Percentiles rank a stretch among this genome's conserved stretches.
Conservation (phyloP, 2,888 invertebrate species). For the Drosophila infuscata region DNA sequence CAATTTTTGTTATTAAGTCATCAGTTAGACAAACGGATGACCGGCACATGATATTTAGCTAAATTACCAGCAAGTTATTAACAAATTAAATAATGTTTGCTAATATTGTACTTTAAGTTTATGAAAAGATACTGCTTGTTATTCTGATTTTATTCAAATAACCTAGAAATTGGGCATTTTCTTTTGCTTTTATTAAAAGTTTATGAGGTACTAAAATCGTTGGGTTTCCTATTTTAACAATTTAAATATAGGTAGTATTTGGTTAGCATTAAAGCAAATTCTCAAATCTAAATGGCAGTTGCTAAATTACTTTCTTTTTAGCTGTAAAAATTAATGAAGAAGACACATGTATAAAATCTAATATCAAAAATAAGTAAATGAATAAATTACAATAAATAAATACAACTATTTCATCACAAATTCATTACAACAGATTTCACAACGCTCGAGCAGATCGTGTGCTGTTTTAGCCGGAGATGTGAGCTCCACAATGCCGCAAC, state of each 20-base stretch:
- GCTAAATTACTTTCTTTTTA: background rate
- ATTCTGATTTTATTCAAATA: background rate
- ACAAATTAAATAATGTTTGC: background rate
- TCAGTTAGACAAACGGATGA: constrained; percentile 65
- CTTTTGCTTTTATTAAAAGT: background rate
- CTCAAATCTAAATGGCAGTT: constrained; percentile 15
- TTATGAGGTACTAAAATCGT: constrained; percentile 27
- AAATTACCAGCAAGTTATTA: background rate
- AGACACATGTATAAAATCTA: background rate
- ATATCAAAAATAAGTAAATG: background rate
- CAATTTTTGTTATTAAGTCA: constrained; percentile 76
- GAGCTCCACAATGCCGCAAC: constrained; percentile 32
- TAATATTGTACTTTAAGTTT: background rate
- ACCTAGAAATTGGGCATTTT: background rate
- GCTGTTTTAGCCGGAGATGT: constrained; percentile 17
- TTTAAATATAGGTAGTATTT: constrained; percentile 1
- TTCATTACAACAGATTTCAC: constrained; percentile 79
- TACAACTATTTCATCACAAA: constrained; percentile 65
- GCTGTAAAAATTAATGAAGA: background rate
- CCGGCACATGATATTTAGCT: constrained; percentile 14
- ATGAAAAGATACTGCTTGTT: background rate
- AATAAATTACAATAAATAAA: too few species aligned
- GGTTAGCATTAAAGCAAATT: background rate
- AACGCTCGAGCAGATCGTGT: constrained; percentile 68
- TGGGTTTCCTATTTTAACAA: constrained; percentile 29